Evolutionary conservation across 2,888 invertebrate genomes (phyloP), one percentile per base, ranked within the genome.

Genomic region (Tortricodes alternella): DNA sequence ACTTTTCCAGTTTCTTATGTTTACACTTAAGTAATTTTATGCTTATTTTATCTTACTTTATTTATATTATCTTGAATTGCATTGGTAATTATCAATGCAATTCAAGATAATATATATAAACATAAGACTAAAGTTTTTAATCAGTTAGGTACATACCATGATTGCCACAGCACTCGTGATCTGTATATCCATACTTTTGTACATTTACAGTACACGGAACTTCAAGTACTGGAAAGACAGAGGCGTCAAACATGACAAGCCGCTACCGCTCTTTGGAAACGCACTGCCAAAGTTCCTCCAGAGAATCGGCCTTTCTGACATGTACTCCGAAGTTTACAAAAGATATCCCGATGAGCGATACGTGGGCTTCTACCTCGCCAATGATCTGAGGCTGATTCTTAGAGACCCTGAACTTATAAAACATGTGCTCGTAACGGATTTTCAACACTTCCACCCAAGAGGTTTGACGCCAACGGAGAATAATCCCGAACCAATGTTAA

Each of bases 351-450:
- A 66, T 19, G 76, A 80, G 55, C 70, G 64, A 46, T 56, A 67
- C n/a, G 73, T 77, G 1, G 77, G 77, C 3, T 53, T 73, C 15
- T 76, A 71, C 52, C 62, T 65, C 8, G 64, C 62, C 1, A 66
- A 62, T 21, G 56, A 51, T 1, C 67, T 67, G n/a, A 64, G 51
- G 1, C 24, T 77, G 15, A 50, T 78, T 0, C 38, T 78, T 0
- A 59, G 71, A 53, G 78, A 78, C 37, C 73, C 70, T 0, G 71
- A 71, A 2, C 37, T 76, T 15, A 65, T 78, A 18, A 77, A 68
- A 37, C 57, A 67, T 4, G 63, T 76, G 2, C 46, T 77, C 0
- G 52, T 66, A 0, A 62, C 66, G 0, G 76, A 78, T 44, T 78
- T 76, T 41, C 41, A 53, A 1, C 21, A 65, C 39, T 77, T 77